Percentiles rank a stretch among this genome's conserved stretches.
These are phyloP conservation scores for Tauraco erythrolophus DNA, from an alignment of 2,113 vertebrate genomes.

Conservation along the genomic window DNA sequence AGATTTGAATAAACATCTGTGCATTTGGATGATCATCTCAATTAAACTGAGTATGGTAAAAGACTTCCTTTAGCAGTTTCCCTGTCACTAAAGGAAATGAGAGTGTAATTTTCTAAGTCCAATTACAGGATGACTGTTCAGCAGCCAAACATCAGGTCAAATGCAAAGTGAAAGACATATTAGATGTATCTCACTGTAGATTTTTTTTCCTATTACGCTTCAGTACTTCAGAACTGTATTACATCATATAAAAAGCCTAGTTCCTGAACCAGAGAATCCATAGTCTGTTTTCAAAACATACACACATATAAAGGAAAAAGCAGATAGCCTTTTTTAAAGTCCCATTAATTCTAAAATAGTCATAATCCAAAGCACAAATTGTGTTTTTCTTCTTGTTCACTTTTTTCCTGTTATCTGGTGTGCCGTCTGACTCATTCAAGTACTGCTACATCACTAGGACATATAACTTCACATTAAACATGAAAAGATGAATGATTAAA, in stretches of 20 bases:
- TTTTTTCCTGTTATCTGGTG: neutral
- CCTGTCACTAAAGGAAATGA: constrained; percentile 1
- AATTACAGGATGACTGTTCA: neutral
- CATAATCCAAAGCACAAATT: neutral
- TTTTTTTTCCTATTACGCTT: neutral
- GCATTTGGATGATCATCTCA: neutral
- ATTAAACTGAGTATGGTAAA: neutral
- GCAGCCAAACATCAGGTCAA: neutral
- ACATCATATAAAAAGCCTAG: neutral
- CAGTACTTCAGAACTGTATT: neutral
- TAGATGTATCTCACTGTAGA: neutral
- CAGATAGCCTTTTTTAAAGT: neutral
- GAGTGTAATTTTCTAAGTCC: neutral
- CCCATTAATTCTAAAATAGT: neutral
- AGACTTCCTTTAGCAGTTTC: neutral
- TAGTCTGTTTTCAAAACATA: neutral
- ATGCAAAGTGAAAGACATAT: neutral
- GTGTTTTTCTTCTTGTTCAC: neutral
- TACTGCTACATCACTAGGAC: neutral
- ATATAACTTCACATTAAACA: neutral
- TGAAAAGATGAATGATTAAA: neutral
- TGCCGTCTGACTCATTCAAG: neutral
- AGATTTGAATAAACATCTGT: neutral
- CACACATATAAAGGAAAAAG: neutral
- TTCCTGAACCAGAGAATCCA: neutral